These are phyloP conservation scores for Oligia latruncula DNA, from an alignment of 2,888 invertebrate genomes.

Conservation along the genomic window DNA sequence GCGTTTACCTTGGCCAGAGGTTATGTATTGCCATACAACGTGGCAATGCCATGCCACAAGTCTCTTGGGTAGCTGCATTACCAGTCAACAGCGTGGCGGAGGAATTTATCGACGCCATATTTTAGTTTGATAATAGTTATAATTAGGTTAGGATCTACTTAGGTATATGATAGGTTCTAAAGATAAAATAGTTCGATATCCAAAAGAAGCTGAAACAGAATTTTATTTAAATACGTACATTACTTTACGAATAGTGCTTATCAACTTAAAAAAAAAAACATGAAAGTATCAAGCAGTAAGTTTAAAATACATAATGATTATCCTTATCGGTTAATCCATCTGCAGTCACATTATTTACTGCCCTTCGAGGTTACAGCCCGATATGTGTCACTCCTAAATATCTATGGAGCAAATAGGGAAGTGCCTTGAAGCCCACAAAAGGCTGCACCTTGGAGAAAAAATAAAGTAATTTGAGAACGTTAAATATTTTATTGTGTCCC, in stretches of 20 bases:
- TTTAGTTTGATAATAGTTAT: not conserved
- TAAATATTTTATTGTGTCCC: constrained; percentile 34
- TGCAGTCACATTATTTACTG: constrained; percentile 38
- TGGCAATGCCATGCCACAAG: not conserved
- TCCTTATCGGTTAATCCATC: constrained; percentile 35
- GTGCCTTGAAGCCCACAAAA: constrained; percentile 50
- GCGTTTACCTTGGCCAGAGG: not conserved
- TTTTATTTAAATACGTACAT: not conserved
- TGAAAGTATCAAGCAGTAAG: not conserved
- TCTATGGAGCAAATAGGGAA: constrained; percentile 60
- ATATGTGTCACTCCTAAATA: constrained; percentile 57
- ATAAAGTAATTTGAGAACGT: constrained; percentile 40
- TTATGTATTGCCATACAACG: not conserved
- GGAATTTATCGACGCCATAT: not conserved
- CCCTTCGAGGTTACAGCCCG: constrained; percentile 37
- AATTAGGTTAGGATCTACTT: not conserved
- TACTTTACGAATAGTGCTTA: not conserved
- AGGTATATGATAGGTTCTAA: not conserved
- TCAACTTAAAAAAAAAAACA: not conserved
- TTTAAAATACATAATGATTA: constrained; percentile 20
- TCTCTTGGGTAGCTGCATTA: not conserved
- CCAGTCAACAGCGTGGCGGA: not conserved
- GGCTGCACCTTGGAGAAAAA: constrained; percentile 34
- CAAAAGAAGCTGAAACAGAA: not conserved
- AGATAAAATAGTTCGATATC: not conserved